Evolutionary conservation across 2,113 vertebrate species (phyloP), one percentile per base, ranked within the genome.

Genomic region (Conger conger): DNA sequence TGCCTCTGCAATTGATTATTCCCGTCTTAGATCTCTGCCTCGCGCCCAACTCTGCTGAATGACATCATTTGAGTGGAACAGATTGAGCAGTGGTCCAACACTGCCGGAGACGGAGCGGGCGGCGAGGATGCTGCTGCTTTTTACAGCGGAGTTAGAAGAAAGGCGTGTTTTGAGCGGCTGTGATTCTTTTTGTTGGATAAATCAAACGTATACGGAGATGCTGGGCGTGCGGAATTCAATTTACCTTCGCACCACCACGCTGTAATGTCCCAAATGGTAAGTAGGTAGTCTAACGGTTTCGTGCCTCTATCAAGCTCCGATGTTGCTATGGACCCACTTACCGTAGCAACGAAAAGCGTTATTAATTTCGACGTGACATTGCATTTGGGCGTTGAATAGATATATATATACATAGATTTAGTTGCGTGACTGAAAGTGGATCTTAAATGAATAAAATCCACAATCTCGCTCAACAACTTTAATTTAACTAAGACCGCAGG

Each of bases 41-140:
- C 8, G 81, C 73, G 54, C 23, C 82, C 80, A 78, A 83, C 82
- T 79, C 82, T 79, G 36, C 20, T 11, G 85, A 63, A 86, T 86
- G 85, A 86, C 85, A 86, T 86, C 85, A 86, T 86, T 76, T 86
- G 81, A 86, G 82, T 83, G 57, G 33, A 86, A 83, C 82, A 79
- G 81, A 80, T 63, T 79, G 81, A 80, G 83, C 85, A 42, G 73
- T 63, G 76, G 81, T 68, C 36, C 33, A 45, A 42, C 76, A 35
- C 81, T 33, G 81, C 85, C 53, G 73, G 45, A 73, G 80, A 36
- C 13, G 17, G 50, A 50, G 45, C 9, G 45, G 45, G 1, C 45
- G 36, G 73, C 68, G 76, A 80, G 76, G 81, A 86, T 86, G 85
- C 85, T 53, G 53, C 30, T 57, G 76, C 36, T 27, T 83, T 80